Base-by-base conservation (phyloP, 2,888 invertebrate genomes). In the Chelonus formosanus region DNA sequence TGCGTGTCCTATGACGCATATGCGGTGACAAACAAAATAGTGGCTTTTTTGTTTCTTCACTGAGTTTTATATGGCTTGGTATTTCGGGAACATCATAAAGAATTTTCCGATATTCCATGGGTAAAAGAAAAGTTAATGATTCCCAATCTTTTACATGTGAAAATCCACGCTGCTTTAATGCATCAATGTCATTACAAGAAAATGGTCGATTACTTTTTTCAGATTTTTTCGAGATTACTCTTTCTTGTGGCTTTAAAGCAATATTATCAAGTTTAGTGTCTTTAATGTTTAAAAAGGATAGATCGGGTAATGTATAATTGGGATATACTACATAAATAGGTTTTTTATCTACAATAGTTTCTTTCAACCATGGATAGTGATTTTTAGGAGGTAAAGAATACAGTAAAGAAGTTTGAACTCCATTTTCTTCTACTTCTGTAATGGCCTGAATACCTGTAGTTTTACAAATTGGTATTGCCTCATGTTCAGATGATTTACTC, bases 111-210 rank as follows among this genome's bases (percentile, higher is more conserved):
- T 93, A 95, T 83, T 97, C 95, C 71, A 88, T 86, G 3, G 97
- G 97, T 70, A 97, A 85, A 57, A 97, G 87, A 73, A 96, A 92
- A 75, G 93, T 94, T 60, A 97, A 86, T 0, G 96, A 96, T 77
- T 95, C 94, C 97, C 97, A 97, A 84, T 97, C 97, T 80, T 91
- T 90, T 5, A 97, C 91, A 80, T 96, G 96, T 50, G 90, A 88
- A 70, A 94, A 90, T 62, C 94, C 93, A 83, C 92, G 91, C 78
- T 91, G 91, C 79, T 91, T 91, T 47, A 96, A 84, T 69, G 90
- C 88, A 84, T 95, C 95, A 59, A 94, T 88, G 79, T 96, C 95
- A 76, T 91, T 92, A 78, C 90, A 92, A 53, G 93, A 93, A 78
- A 93, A 91, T 1, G 94, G 94, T 70, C 91, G 85, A 75, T 86